phyloP scores from a whole-genome alignment of 2,888 invertebrate genomes.

The Invenusta paracnida region DNA sequence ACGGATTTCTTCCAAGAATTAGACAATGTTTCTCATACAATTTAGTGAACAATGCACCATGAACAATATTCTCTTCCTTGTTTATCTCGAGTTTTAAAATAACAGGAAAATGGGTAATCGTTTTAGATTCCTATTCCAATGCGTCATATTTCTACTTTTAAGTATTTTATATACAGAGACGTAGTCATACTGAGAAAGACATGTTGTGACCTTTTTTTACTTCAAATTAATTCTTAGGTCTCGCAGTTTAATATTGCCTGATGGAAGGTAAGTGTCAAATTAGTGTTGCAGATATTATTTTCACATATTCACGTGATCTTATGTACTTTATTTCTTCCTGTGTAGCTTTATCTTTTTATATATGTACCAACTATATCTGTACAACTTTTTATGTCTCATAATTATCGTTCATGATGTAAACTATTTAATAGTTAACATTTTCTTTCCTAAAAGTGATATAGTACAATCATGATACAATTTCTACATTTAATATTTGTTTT shows the following conservation, averaged over 20 bases:
- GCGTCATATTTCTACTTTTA: not conserved
- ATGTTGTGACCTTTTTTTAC: not conserved
- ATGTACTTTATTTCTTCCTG: not conserved
- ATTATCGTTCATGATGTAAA: too few relatives aligned
- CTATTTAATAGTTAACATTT: too few relatives aligned
- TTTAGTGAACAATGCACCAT: too few relatives aligned
- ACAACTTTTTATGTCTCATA: too few relatives aligned
- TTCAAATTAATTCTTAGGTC: not conserved
- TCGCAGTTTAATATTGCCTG: not conserved
- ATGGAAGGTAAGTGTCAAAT: not conserved
- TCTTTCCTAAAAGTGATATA: too few relatives aligned
- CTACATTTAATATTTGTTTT: too few relatives aligned
- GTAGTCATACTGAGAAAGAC: not conserved
- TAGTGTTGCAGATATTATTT: not conserved
- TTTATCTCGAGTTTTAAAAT: too few relatives aligned
- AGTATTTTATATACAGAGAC: not conserved
- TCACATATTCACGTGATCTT: too few relatives aligned
- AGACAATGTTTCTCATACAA: too few relatives aligned
- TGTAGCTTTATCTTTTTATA: not conserved
- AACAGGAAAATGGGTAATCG: not conserved
- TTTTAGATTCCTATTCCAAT: not conserved
- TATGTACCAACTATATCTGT: not conserved
- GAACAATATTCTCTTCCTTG: too few relatives aligned
- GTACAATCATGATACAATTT: too few relatives aligned
- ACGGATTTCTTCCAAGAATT: too few relatives aligned